Evolutionary conservation across 2,797 vertebrate genomes (phyloP).

Genomic region (Triplophysa yarkandensis): DNA sequence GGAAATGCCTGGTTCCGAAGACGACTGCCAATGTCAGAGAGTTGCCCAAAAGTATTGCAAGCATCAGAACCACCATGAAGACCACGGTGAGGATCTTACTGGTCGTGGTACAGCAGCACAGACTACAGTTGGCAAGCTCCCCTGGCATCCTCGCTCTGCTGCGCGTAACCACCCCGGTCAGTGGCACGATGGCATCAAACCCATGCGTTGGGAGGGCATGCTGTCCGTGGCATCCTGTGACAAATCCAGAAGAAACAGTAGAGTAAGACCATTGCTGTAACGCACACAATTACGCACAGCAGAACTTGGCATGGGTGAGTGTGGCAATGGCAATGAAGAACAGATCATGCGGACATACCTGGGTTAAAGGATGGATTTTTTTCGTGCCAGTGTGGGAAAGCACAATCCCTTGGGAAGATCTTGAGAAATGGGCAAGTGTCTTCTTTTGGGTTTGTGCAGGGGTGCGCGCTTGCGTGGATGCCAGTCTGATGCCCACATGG

Average conservation of each 20-base stretch:
- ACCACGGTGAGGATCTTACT: constrained; percentile 73
- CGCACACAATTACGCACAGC: neutral
- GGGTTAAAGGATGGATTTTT: neutral
- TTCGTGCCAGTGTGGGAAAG: neutral
- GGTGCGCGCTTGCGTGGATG: constrained; percentile 6
- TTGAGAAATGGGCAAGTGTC: neutral
- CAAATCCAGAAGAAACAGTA: neutral
- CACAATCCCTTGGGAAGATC: neutral
- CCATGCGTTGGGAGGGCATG: constrained; percentile 7
- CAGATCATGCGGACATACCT: neutral
- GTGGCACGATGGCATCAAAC: constrained; percentile 3
- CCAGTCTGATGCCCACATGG: constrained; percentile 2
- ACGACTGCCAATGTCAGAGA: constrained; percentile 76
- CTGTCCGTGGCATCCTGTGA: constrained; percentile 11
- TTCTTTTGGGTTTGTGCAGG: constrained; percentile 9
- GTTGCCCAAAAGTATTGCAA: constrained; percentile 77
- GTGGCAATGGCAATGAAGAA: neutral
- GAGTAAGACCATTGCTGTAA: neutral
- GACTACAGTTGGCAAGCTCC: constrained; percentile 63
- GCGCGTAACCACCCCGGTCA: constrained; percentile 30
- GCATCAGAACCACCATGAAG: constrained; percentile 76
- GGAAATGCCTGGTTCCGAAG: constrained; percentile 74
- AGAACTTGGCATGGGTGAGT: too few relatives aligned
- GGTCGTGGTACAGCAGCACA: constrained; percentile 74
- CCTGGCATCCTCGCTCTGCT: constrained; percentile 59